A percentile compares a stretch with the other conserved stretches of the same genome.
Evolutionary conservation across 2,888 invertebrate species (phyloP).

Genomic region (Capitulum mitella): DNA sequence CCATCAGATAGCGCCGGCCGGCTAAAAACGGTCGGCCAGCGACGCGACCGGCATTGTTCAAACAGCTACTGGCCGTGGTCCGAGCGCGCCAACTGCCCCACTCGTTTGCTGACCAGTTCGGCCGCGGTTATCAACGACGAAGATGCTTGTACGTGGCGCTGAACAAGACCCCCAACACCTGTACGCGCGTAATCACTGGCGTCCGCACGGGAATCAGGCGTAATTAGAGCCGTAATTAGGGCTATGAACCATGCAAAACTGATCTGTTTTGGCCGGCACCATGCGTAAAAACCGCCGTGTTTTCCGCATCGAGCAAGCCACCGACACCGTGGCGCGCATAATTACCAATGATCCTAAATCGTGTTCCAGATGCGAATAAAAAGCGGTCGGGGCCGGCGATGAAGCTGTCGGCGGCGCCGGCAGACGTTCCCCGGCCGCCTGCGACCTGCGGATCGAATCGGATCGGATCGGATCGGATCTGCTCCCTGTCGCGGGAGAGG

Average conservation of each 20-base stretch:
- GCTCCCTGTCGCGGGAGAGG: no score
- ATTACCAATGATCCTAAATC: slow-evolving; percentile 9
- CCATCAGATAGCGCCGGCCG: not conserved
- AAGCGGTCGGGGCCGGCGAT: not conserved
- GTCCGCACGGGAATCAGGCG: not conserved
- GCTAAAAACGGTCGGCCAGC: not conserved
- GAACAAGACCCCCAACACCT: not conserved
- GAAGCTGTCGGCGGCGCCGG: no score
- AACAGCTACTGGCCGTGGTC: not conserved
- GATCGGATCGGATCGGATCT: no score
- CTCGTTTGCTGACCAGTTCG: not conserved
- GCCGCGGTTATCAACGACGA: not conserved
- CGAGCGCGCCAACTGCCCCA: not conserved
- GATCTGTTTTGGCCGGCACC: not conserved
- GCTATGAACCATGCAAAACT: not conserved
- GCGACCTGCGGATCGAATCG: no score
- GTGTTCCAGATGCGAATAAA: not conserved
- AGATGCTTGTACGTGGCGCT: not conserved
- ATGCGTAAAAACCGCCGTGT: not conserved
- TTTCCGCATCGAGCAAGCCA: not conserved
- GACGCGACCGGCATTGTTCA: not conserved
- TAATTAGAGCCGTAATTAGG: slow-evolving; percentile 9
- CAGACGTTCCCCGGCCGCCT: no score
- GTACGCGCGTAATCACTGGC: not conserved
- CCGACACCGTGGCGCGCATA: not conserved